phyloP scores from a whole-genome alignment of 2,113 vertebrate genomes.

The pig (Sus scrofa) region T2T-Sscrofa CM000827.6:42190501-42191000 shows the following conservation, averaged over 20 bases:
- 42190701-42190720: slow-evolving; percentile 45
- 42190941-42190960: not conserved
- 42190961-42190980: not conserved
- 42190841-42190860: not conserved
- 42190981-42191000: not conserved
- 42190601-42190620: slow-evolving; percentile 51
- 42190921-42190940: not conserved
- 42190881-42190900: not conserved
- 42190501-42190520: slow-evolving; percentile 78
- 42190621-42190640: slow-evolving; percentile 60
- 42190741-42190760: not conserved
- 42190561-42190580: slow-evolving; percentile 75
- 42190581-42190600: slow-evolving; percentile 41
- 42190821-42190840: not conserved
- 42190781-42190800: not conserved
- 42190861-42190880: not conserved
- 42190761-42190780: slow-evolving; percentile 44
- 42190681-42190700: slow-evolving; percentile 28
- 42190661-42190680: slow-evolving; percentile 21
- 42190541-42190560: slow-evolving; percentile 73
- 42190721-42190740: slow-evolving; percentile 25
- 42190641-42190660: not conserved
- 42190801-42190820: not conserved
- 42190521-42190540: slow-evolving; percentile 72
- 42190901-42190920: not conserved